A percentile compares a stretch with the other conserved stretches of the same genome.
phyloP scores from a whole-genome alignment of 2,888 invertebrate genomes.

The Clistopyga incitator region DNA sequence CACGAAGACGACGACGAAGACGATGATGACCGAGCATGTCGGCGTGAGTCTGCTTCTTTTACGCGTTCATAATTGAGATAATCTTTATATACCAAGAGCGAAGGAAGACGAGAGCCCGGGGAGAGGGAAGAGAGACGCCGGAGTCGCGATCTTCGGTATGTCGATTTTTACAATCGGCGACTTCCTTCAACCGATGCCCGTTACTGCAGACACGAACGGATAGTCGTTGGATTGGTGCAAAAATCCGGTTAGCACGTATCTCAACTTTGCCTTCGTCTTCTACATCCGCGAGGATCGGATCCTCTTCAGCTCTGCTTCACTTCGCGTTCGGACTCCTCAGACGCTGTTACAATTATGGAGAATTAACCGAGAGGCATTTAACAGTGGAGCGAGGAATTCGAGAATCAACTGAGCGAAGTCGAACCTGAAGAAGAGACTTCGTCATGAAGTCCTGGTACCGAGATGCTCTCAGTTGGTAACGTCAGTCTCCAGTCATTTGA shows the following conservation, averaged over 20 bases:
- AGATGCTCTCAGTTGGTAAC: background rate
- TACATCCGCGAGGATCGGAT: no score
- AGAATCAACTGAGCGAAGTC: conserved; percentile 18
- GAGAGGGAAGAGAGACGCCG: conserved; percentile 54
- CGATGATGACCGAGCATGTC: conserved; percentile 78
- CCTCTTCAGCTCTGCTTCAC: no score
- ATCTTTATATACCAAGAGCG: conserved; percentile 75
- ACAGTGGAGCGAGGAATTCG: background rate
- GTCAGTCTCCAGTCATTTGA: conserved; percentile 35
- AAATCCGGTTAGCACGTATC: conserved; percentile 29
- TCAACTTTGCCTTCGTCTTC: conserved; percentile 31
- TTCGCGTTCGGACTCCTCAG: no score
- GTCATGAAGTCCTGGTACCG: conserved; percentile 2
- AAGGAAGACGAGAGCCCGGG: conserved; percentile 6
- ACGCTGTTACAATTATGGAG: conserved; percentile 33
- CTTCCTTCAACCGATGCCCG: conserved; percentile 73
- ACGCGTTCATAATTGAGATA: conserved; percentile 82
- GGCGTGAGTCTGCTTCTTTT: conserved; percentile 81
- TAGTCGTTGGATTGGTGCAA: conserved; percentile 11
- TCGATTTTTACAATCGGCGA: conserved; percentile 78
- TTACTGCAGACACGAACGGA: conserved; percentile 64
- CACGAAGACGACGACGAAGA: no score
- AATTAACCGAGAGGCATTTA: conserved; percentile 19
- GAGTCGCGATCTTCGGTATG: conserved; percentile 75
- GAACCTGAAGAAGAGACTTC: conserved; percentile 4